Base-by-base conservation (phyloP, 2,888 invertebrate species). In the Acanthosepion esculentum region DNA sequence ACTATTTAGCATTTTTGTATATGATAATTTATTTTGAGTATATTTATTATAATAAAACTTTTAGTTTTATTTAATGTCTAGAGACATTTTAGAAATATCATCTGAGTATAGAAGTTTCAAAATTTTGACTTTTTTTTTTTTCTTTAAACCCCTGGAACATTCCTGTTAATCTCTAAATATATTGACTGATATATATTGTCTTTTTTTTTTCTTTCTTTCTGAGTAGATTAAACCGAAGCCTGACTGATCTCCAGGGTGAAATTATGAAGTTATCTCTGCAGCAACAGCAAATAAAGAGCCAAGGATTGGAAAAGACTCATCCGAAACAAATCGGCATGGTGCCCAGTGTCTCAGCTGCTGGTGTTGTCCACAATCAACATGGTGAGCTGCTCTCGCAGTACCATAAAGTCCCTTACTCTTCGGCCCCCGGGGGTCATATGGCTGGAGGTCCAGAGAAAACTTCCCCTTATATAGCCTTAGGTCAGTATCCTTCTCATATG, bases 241-340 rank as follows among this genome's bases (percentile, higher is more conserved):
- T 99, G 97, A 98, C 98, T 97, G 99, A 99, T 98, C 98, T 99
- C 97, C 99, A 99, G 98, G 98, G 98, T 96, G 99, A 99, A 98
- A 99, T 99, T 97, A 98, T 99, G 98, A 98, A 99, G 96, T 98
- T 99, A 96, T 98, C 99, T 95, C 98, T 98, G 91, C 96, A 97
- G 94, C 96, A 97, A 94, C 96, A 97, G 93, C 96, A 96, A 78
- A 95, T 95, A 18, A 95, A 95, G 48, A 95, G 59, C 8, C 94
- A 94, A 41, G 94, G 94, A 41, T 48, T 94, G 48, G 94, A 94
- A 20, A 93, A 94, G 59, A 48, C 55, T 7, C 64, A 59, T 33
- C 59, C 93, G 26, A 93, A 93, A 50, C 93, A 48, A 50, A 50
- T 53, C 20, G 93, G 93, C n/a, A 53, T 53, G 48, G 48, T 93